Base-by-base conservation (phyloP, 2,888 invertebrate species). In the Rhingia campestris region DNA sequence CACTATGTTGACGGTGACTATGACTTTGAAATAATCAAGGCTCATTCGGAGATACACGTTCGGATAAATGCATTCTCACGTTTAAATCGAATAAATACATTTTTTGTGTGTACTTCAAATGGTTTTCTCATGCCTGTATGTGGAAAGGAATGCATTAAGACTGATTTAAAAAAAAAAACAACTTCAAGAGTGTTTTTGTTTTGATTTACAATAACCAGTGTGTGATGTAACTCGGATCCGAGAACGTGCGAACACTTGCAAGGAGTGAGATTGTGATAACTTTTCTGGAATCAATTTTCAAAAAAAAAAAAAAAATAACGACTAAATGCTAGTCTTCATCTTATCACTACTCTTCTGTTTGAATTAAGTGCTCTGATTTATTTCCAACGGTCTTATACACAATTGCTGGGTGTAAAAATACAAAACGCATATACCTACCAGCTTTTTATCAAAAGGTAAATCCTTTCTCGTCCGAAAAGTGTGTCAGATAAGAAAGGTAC, bases 1-100 rank as follows among this genome's bases (percentile, higher is more conserved):
- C 22, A 45, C 10, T 59, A 2, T 12, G 22, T 22, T 22, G 30
- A 39, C 30, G 45, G 37, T 58, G 51, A 58, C 14, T 64, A 32
- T 58, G 49, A 72, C 54, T 64, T 63, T 49, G 22, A 73, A 66
- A 80, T 35, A 45, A 64, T 9, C 49, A 66, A 66, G 49, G 47
- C 22, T 73, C 39, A 37, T 58, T 72, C 32, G 7, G 32, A 32
- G 61, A 53, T 63, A 63, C 54, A 51, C 47, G 32, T 35, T 63
- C 56, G 56, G 35, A 61, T 77, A 58, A 58, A 64, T 69, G 45
- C 53, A 43, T 51, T 70, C 63, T 79, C 66, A 59, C 64, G 79
- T 72, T 66, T 77, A 14, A 45, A 37, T 47, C 54, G 41, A 49
- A 22, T 41, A 35, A 5, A 74, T 43, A 66, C 37, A 45, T 56